phyloP scores from a whole-genome alignment of 2,888 invertebrate species.

The Metalampra italica region DNA sequence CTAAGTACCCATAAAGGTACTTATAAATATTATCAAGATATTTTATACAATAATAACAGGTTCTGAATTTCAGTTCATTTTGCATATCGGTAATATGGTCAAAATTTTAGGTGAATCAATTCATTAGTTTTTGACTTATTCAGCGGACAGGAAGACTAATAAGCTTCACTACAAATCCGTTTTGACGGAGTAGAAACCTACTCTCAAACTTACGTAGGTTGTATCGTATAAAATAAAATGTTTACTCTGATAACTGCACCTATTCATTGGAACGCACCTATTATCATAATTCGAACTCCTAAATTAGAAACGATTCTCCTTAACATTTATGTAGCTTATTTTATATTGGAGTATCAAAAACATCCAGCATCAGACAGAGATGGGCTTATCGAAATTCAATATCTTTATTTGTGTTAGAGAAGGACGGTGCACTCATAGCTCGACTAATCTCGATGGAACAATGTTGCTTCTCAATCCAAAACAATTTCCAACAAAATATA shows the following conservation, averaged over 20 bases:
- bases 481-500: slow-evolving; percentile 33
- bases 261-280: slow-evolving; percentile 7
- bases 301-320: slow-evolving; percentile 22
- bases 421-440: slow-evolving; percentile 60
- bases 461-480: slow-evolving; percentile 67
- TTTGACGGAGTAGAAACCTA: no score
- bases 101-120: no score
- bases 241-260: neutral
- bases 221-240: slow-evolving; percentile 1
- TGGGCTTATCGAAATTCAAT: slow-evolving; percentile 68
- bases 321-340: slow-evolving; percentile 36
- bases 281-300: slow-evolving; percentile 20
- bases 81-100: no score
- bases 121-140: no score
- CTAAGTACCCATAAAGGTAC: no score
- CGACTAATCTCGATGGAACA: slow-evolving; percentile 68
- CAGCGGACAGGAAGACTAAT: no score
- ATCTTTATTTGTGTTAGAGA: slow-evolving; percentile 70
- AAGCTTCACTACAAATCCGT: no score
- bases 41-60: no score
- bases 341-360: slow-evolving; percentile 40
- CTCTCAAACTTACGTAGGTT: neutral
- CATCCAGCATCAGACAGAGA: slow-evolving; percentile 49
- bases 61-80: no score
- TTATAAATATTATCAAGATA: no score